These are phyloP conservation scores for Dynastes grantii DNA, from an alignment of 2,888 invertebrate genomes.

Conservation along the genomic window DNA sequence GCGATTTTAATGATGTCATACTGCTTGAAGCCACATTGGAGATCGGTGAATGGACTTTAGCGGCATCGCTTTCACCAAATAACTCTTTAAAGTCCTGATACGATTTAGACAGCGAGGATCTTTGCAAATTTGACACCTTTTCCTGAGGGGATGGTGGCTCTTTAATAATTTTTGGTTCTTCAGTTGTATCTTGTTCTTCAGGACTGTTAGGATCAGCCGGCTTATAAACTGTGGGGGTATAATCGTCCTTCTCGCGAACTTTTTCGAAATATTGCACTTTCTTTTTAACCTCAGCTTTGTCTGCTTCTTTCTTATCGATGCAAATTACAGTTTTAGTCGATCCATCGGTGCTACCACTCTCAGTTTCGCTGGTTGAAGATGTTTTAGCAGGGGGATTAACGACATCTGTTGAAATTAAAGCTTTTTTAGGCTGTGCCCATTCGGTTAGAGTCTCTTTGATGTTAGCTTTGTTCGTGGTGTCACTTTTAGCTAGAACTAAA, in stretches of 20 bases:
- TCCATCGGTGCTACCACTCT: constrained; percentile 82
- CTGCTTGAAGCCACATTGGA: constrained; percentile 66
- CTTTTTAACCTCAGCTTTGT: constrained; percentile 76
- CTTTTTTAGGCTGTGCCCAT: constrained; percentile 69
- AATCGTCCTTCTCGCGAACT: constrained; percentile 73
- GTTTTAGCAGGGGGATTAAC: constrained; percentile 66
- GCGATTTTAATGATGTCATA: constrained; percentile 66
- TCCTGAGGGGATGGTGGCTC: constrained; percentile 54
- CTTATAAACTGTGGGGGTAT: constrained; percentile 68
- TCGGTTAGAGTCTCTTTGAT: constrained; percentile 69
- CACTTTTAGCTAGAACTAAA: constrained; percentile 68
- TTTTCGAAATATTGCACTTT: constrained; percentile 89
- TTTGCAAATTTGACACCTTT: constrained; percentile 59
- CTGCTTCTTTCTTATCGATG: constrained; percentile 67
- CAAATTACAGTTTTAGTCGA: constrained; percentile 80
- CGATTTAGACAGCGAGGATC: constrained; percentile 75
- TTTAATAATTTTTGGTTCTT: constrained; percentile 54
- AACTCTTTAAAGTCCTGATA: constrained; percentile 85
- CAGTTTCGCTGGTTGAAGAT: constrained; percentile 78
- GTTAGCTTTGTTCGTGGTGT: constrained; percentile 62
- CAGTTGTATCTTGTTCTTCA: constrained; percentile 55
- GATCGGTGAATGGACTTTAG: constrained; percentile 70
- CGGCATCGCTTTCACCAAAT: constrained; percentile 83
- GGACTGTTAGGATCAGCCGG: constrained; percentile 68
- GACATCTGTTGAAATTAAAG: constrained; percentile 64